Percentiles rank a stretch among this genome's conserved stretches.
Evolutionary conservation across 2,113 vertebrate species (phyloP).

Genomic region (Hyaena hyaena): DNA sequence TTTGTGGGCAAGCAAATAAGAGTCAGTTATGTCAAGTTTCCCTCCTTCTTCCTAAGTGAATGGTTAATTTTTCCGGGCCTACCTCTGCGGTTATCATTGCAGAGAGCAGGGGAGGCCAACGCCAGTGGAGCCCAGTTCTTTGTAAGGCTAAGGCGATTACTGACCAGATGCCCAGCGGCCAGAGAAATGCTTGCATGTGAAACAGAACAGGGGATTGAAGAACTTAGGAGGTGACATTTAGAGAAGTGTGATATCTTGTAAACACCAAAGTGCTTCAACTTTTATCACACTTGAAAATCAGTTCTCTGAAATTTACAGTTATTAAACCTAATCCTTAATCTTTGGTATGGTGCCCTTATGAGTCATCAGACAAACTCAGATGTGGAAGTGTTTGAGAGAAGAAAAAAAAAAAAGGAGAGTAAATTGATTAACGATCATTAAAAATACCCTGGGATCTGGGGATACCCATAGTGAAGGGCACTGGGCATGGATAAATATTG

Average conservation of each 20-base stretch:
- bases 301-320: constrained; percentile 56
- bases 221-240: constrained; percentile 12
- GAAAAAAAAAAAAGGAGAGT: constrained; percentile 31
- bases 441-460: not conserved
- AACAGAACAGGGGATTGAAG: constrained; percentile 5
- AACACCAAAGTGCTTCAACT: constrained; percentile 42
- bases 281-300: constrained; percentile 81
- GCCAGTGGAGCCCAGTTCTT: not conserved
- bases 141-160: not conserved
- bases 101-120: not conserved
- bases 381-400: constrained; percentile 45
- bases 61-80: not conserved
- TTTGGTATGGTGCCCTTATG: not conserved
- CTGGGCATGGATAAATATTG: not conserved
- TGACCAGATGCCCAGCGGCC: not conserved
- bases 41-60: not conserved
- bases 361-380: constrained; percentile 33
- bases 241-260: constrained; percentile 47
- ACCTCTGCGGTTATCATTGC: not conserved
- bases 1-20: not conserved
- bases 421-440: constrained; percentile 27
- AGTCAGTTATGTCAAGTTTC: not conserved
- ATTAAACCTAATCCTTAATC: constrained; percentile 68
- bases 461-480: not conserved
- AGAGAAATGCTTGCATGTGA: not conserved